Percentiles rank a stretch among this genome's conserved stretches.
These are phyloP conservation scores for Drosophila mettleri DNA, from an alignment of 2,888 invertebrate species.

Conservation along the genomic window DNA sequence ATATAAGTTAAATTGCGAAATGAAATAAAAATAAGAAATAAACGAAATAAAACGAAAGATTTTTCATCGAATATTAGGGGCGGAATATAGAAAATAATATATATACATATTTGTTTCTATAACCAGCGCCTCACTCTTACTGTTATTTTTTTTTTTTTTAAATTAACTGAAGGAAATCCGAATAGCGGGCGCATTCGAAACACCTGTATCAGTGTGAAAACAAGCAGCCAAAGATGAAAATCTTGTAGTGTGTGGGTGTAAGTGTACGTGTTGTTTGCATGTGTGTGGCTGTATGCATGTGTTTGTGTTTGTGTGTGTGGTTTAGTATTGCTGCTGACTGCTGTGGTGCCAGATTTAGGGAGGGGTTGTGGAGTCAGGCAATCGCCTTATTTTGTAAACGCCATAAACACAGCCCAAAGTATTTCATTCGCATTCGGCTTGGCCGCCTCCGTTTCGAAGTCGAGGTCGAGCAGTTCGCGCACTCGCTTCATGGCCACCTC, in stretches of 20 bases:
- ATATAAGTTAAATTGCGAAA: constrained; percentile 43
- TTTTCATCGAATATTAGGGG: constrained; percentile 22
- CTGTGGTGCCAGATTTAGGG: constrained; percentile 13
- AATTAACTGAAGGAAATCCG: constrained; percentile 44
- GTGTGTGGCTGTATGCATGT: background rate
- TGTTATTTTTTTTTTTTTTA: constrained; percentile 20
- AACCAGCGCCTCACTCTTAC: constrained; percentile 23
- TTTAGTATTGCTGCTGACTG: constrained; percentile 30
- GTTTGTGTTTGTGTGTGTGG: constrained; percentile 36
- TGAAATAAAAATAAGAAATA: constrained; percentile 13
- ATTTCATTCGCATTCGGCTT: constrained; percentile 96
- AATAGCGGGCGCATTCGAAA: constrained; percentile 15
- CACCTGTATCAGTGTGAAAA: constrained; percentile 34
- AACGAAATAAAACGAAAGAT: constrained; percentile 43
- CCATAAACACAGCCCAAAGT: constrained; percentile 99
- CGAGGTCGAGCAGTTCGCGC: constrained; percentile 96
- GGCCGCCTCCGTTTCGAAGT: constrained; percentile 97
- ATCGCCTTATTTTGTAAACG: constrained; percentile 94
- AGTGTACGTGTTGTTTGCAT: background rate
- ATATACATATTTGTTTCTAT: constrained; percentile 19
- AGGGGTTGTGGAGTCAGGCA: constrained; percentile 23
- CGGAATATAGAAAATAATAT: constrained; percentile 20
- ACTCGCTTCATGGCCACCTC: constrained; percentile 99
- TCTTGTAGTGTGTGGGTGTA: constrained; percentile 18
- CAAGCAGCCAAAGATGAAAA: constrained; percentile 43